phyloP scores from a whole-genome alignment of 2,797 vertebrate genomes.

The Anas georgica region DNA sequence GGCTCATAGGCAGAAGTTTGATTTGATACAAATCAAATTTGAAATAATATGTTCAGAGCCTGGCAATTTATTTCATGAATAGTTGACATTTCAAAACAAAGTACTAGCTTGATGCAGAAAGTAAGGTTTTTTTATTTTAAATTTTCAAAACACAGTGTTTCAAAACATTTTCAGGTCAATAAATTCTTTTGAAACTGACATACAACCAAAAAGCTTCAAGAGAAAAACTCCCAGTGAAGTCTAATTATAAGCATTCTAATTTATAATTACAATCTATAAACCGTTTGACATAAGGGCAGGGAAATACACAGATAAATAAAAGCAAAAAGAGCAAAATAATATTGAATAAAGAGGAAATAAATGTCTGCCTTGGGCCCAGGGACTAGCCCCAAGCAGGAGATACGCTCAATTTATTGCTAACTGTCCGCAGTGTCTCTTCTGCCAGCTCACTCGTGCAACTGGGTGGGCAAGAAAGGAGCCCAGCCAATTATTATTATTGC shows the following conservation, averaged over 20 bases:
- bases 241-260: neutral
- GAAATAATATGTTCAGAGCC: conserved; percentile 37
- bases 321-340: neutral
- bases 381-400: neutral
- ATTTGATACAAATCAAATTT: conserved; percentile 52
- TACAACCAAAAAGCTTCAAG: neutral
- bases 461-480: neutral
- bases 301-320: neutral
- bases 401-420: neutral
- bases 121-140: neutral
- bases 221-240: neutral
- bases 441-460: neutral
- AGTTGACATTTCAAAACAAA: conserved; percentile 37
- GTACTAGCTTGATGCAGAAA: neutral
- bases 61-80: conserved; percentile 45
- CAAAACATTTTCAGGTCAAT: neutral
- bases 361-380: neutral
- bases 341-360: neutral
- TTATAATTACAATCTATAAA: neutral
- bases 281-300: neutral
- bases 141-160: neutral
- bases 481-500: neutral
- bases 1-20: conserved; percentile 31
- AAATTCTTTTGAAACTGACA: conserved; percentile 9
- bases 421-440: neutral